Evolutionary conservation across 2,113 vertebrate genomes (phyloP).

Genomic region (Atlantisia rogersi): DNA sequence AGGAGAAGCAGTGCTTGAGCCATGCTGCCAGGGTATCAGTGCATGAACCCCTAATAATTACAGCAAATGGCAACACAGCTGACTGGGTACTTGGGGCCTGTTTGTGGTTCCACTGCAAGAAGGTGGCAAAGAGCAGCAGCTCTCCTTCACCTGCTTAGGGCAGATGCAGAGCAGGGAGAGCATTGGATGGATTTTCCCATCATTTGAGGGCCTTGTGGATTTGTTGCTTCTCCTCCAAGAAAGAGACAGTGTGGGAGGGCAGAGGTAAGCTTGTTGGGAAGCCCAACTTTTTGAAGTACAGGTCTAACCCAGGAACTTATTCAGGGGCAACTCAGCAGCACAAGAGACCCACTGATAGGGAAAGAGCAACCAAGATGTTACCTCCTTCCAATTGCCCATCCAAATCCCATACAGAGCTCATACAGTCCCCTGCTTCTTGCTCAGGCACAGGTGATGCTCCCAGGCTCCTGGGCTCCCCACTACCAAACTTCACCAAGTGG

Average conservation of each 20-base stretch:
- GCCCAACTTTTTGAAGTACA: not conserved
- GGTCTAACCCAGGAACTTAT: not conserved
- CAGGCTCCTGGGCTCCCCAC: not conserved
- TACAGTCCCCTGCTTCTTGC: not conserved
- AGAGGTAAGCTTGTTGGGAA: not conserved
- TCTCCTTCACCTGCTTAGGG: not conserved
- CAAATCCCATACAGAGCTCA: not conserved
- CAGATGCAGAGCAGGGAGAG: not conserved
- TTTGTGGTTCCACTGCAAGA: not conserved
- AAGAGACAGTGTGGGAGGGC: not conserved
- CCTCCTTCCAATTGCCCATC: not conserved
- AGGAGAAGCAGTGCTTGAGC: not conserved
- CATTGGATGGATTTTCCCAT: not conserved
- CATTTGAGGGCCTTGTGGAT: not conserved
- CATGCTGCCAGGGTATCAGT: not conserved
- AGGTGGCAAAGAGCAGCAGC: not conserved
- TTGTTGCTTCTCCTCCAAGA: not conserved
- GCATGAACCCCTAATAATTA: not conserved
- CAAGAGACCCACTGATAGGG: not conserved
- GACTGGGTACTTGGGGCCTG: rapidly evolving
- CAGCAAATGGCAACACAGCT: not conserved
- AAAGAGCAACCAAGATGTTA: not conserved
- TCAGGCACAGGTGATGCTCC: not conserved
- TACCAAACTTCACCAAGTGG: not conserved
- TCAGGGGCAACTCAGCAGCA: not conserved